Percentiles rank a stretch among this genome's conserved stretches.
Conservation (phyloP, 2,113 vertebrate species). For the Empidonax alnorum region DNA sequence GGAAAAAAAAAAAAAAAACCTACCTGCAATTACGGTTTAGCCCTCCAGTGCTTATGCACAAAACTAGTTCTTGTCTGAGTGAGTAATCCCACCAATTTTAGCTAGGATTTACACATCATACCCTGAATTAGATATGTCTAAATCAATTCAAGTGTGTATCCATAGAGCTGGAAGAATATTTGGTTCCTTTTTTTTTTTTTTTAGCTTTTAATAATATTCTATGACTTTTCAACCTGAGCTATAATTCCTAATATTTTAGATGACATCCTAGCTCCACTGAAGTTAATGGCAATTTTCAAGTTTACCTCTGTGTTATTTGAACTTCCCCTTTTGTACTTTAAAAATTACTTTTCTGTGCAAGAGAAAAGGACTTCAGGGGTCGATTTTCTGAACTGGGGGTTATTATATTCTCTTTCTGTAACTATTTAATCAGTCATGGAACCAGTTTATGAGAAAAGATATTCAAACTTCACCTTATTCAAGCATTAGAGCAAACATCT, state of each 20-base stretch:
- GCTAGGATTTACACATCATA: neutral
- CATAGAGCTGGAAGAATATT: neutral
- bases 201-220: neutral
- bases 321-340: neutral
- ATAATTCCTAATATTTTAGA: neutral
- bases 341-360: neutral
- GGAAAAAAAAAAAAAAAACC: neutral
- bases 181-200: neutral
- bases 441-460: neutral
- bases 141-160: neutral
- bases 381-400: neutral
- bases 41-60: neutral
- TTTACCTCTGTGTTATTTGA: neutral
- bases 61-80: neutral
- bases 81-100: constrained; percentile 38
- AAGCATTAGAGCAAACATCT: neutral
- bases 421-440: neutral
- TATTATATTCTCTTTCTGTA: neutral
- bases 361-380: neutral
- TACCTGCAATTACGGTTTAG: neutral
- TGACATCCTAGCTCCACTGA: neutral
- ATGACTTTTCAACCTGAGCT: neutral
- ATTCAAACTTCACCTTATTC: neutral
- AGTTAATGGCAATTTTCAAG: neutral
- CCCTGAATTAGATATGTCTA: neutral